Evolutionary conservation across 1,140 invertebrate genomes (phyloP), one percentile per base, ranked within the genome.

Genomic region (Dreissena polymorpha): DNA sequence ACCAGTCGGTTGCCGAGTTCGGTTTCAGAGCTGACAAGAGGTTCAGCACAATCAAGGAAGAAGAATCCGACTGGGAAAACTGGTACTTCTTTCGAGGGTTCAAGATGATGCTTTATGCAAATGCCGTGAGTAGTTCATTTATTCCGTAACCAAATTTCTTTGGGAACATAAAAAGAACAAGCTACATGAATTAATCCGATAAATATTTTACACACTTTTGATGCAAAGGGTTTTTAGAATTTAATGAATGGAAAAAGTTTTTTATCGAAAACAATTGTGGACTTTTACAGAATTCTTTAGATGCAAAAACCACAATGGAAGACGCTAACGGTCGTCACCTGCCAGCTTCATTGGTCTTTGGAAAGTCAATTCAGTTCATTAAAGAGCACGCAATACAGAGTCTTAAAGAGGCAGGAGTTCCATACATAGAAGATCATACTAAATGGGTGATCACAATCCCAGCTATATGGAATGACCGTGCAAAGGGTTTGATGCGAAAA

Each of bases 381-480:
- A 85, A 74, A n/a, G 57, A 79, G n/a, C 80, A 83, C 63, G 50
- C 71, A 0, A 68, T 86, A 18, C 25, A 72, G 0, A n/a, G 77
- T 39, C 55, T 77, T 8, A 53, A n/a, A 50, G 23, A 50, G 23
- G 50, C 53, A 49, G 69, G 69, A 8, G 23, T 75, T 25, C 21
- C 65, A 13, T 64, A 77, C 65, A 21, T 60, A 16, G 67, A 53
- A 29, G 57, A 50, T 0, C 67, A 84, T 49, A 84, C 68, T 10
- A 71, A 53, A 18, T 84, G 82, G 82, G 82, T 84, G 13, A 23
- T 84, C 7, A 84, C 82, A 27, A 75, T 84, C 0, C 82, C 82
- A 3, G 82, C 82, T 12, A 84, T 84, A 0, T 84, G 82, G 82
- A 72, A 8, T 29, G 82, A 84, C 27, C 68, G 16, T 21, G 73